Evolutionary conservation across 2,888 invertebrate species (phyloP), one percentile per base, ranked within the genome.

Genomic region (Nycteola revayana): DNA sequence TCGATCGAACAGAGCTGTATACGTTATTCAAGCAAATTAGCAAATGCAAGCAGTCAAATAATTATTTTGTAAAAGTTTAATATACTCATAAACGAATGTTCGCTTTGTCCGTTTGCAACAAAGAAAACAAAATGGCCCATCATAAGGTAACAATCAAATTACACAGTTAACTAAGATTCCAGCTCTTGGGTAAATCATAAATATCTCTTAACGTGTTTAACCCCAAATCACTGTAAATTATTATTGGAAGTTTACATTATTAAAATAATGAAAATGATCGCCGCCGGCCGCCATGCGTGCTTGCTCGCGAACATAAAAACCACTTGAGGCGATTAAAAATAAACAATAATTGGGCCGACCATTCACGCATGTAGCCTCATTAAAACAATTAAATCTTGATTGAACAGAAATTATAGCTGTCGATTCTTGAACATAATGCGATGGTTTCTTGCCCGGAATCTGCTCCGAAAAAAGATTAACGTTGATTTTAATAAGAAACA

Each of bases 331-430:
- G 86, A 88, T 88, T 88, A 88, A 88, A 88, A 88, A 88, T 88
- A 88, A 88, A 88, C 88, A 88, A 86, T 88, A 88, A 88, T 88
- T 88, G 88, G 83, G 72, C 82, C 84, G 86, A 73, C 86, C 79
- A 86, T 88, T 88, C 88, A 88, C 88, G 88, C 88, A 88, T 87
- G 87, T 71, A 74, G 84, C 68, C 87, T 88, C 88, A 88, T 88
- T 88, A 88, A 88, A 88, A 88, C 88, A 88, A 88, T 88, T 88
- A 88, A 88, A 88, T 88, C 88, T 88, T 88, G 88, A 88, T 88
- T 88, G 88, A 87, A 88, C 88, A 82, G 75, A 88, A 88, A 88
- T 88, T 88, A 88, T 88, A 88, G 87, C 87, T 88, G 88, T 88
- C 88, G 88, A 88, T 87, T 86, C 76, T 85, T 80, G 75, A 84